phyloP scores from a whole-genome alignment of 53 echinoderm and acorn worm genomes.

The Henricia sp. region DNA sequence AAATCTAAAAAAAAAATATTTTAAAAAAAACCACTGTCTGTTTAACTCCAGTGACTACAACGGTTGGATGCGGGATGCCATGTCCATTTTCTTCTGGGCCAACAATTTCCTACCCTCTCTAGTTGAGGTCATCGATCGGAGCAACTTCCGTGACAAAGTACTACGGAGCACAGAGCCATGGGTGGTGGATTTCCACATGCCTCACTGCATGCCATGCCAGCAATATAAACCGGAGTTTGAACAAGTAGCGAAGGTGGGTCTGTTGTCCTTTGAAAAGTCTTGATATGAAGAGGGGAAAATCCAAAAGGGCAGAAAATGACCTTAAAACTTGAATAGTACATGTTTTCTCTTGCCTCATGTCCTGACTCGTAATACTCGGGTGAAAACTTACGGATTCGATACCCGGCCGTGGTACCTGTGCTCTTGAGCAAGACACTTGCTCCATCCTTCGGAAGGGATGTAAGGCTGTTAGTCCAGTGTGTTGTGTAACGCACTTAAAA shows the following conservation, averaged over 20 bases:
- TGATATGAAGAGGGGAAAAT: no score
- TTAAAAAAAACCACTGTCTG: neutral
- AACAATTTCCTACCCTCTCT: constrained; percentile 82
- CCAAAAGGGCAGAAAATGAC: no score
- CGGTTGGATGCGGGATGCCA: constrained; percentile 85
- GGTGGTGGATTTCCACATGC: constrained; percentile 92
- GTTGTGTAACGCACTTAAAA: no score
- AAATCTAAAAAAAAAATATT: neutral
- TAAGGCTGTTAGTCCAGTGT: no score
- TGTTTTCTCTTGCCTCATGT: no score
- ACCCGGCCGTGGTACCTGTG: no score
- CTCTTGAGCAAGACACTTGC: no score
- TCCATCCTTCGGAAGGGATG: no score
- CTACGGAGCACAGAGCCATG: constrained; percentile 88
- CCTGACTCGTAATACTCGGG: no score
- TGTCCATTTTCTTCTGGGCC: constrained; percentile 85
- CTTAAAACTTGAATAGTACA: no score
- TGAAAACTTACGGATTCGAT: no score
- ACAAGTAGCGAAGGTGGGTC: constrained; percentile 79
- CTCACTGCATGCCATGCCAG: constrained; percentile 92
- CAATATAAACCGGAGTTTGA: constrained; percentile 90
- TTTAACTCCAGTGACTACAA: constrained; percentile 72
- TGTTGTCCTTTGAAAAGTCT: neutral
- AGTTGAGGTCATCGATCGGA: constrained; percentile 73
- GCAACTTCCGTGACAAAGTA: constrained; percentile 83